Base-by-base conservation (phyloP, 1,140 invertebrate species). In the Drosophila erecta region DNA sequence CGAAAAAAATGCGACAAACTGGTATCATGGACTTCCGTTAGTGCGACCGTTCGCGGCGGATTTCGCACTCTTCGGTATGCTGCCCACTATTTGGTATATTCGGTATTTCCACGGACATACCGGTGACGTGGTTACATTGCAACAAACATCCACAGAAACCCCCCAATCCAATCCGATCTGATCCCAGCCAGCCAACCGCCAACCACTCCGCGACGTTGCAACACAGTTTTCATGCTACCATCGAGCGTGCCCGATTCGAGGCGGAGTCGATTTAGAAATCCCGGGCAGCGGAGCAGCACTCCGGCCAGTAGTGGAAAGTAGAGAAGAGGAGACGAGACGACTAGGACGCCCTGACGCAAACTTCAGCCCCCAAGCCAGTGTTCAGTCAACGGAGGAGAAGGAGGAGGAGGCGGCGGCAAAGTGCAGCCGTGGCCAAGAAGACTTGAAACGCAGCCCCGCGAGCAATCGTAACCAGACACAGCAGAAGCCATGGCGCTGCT, bases 401-500 rank as follows among this genome's bases (percentile, higher is more conserved):
- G 27, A 27, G 55, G 20, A 27, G 30, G 14, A 57, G 46, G 55
- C 27, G 69, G 64, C 65, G 66, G 71, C 71, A 57, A 85, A 85
- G 44, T 80, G 81, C 47, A 81, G 81, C 81, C 81, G 81, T 84
- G 81, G 81, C 76, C 58, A 76, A 53, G 20, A 33, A 40, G 37
- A 51, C 22, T 44, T 35, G 62, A 30, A 12, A 70, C 22, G 15
- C 7, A 49, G 38, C 30, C 4, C 27, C 54, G 12, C 30, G 20
- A 22, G 37, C 22, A 40, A 69, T 30, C 64, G n/a, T 27, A 70
- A 22, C 24, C 15, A 69, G 17, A 22, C 30, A 17, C 30, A 50
- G 22, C 44, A 50, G 46, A 44, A 62, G 35, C 43, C 17, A 99
- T 99, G 98, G 97, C 99, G 83, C 92, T 99, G 75, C 95, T 99